These are phyloP conservation scores for Cotesia chilonis DNA, from an alignment of 1,140 invertebrate species.

Conservation along the genomic window DNA sequence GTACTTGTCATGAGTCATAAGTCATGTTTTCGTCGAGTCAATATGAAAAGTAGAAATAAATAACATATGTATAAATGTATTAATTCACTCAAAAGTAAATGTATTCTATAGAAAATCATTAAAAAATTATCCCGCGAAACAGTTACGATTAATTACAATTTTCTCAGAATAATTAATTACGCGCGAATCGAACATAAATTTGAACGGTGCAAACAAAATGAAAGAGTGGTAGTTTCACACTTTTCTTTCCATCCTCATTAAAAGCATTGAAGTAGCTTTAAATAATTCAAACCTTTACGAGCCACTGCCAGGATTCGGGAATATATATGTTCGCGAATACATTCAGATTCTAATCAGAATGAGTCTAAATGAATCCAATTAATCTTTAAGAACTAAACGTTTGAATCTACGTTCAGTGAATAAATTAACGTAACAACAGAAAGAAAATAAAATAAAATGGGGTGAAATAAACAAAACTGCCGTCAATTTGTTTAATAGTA, in stretches of 20 bases:
- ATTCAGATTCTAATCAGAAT: constrained; percentile 17
- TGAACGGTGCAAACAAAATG: neutral
- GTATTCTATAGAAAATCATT: too few species aligned
- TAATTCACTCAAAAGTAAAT: too few species aligned
- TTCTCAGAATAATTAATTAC: too few species aligned
- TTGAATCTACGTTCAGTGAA: constrained; percentile 9
- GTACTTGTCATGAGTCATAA: too few species aligned
- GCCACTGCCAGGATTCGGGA: neutral
- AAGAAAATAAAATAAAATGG: neutral
- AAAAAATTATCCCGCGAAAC: too few species aligned
- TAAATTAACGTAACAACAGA: neutral
- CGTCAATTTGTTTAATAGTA: constrained; percentile 30
- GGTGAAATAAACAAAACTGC: neutral
- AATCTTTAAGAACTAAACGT: constrained; percentile 4
- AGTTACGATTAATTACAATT: too few species aligned
- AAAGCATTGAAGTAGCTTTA: neutral
- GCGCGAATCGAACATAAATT: neutral
- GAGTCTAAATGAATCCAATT: constrained; percentile 20
- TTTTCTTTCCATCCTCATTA: too few species aligned
- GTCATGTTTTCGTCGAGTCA: too few species aligned
- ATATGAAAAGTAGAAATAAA: too few species aligned
- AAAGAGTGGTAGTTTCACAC: too few species aligned
- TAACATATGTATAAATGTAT: too few species aligned
- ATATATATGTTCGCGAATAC: neutral
- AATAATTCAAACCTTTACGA: neutral